phyloP scores from a whole-genome alignment of 1,140 invertebrate genomes.

The Gonatopus flavifemur region DNA sequence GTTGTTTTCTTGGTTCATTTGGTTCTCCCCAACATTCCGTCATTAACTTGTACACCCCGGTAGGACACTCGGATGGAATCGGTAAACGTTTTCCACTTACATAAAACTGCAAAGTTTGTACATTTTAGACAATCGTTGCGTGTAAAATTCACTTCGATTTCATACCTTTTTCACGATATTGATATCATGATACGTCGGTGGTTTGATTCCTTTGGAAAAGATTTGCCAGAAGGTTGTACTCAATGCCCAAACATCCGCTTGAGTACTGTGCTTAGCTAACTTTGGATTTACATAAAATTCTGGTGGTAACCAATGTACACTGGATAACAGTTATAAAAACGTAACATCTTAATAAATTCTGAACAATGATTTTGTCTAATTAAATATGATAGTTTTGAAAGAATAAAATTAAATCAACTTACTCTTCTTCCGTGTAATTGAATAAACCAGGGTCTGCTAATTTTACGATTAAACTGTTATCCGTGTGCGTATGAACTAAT shows the following conservation, averaged over 20 bases:
- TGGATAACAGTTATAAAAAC: slow-evolving; percentile 50
- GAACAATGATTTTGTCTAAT: slow-evolving; percentile 2
- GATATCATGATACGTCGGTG: slow-evolving; percentile 33
- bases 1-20: slow-evolving; percentile 69
- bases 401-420: slow-evolving; percentile 42
- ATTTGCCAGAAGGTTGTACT: slow-evolving; percentile 90
- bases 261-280: slow-evolving; percentile 63
- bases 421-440: slow-evolving; percentile 66
- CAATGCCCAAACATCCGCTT: slow-evolving; percentile 84
- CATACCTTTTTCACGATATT: slow-evolving; percentile 47
- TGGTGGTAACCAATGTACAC: slow-evolving; percentile 83
- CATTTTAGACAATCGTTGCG: too few species aligned
- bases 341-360: slow-evolving; percentile 1
- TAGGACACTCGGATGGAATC: slow-evolving; percentile 74
- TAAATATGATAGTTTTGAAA: slow-evolving; percentile 9
- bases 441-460: slow-evolving; percentile 74
- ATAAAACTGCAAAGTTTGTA: slow-evolving; percentile 63
- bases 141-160: slow-evolving; percentile 9
- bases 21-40: slow-evolving; percentile 83
- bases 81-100: slow-evolving; percentile 72
- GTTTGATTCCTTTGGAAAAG: slow-evolving; percentile 70
- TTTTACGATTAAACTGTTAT: slow-evolving; percentile 73
- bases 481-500: slow-evolving; percentile 69
- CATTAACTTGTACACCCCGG: slow-evolving; percentile 83
- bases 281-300: slow-evolving; percentile 74